These are phyloP conservation scores for Scomber scombrus DNA, from an alignment of 2,113 vertebrate species.

Conservation along the genomic window DNA sequence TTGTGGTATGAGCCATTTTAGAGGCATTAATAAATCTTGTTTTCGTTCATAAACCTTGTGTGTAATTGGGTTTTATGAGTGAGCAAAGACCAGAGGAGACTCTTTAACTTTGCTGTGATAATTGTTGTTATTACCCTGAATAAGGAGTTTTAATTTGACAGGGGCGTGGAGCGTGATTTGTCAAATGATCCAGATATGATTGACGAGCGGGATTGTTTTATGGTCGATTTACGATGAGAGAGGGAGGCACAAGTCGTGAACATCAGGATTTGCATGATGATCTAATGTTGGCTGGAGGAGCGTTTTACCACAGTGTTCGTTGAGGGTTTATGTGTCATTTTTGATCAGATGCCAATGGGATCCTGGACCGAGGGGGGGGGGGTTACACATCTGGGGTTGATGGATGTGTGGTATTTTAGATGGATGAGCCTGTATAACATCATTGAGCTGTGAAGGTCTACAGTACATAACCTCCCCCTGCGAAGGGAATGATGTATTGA, in stretches of 20 bases:
- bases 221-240: slow-evolving; percentile 43
- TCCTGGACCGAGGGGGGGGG: background rate
- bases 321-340: slow-evolving; percentile 14
- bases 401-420: slow-evolving; percentile 53
- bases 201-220: slow-evolving; percentile 21
- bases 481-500: slow-evolving; percentile 19
- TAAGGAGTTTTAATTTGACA: slow-evolving; percentile 21
- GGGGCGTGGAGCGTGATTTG: background rate
- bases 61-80: slow-evolving; percentile 15
- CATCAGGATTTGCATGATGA: slow-evolving; percentile 11
- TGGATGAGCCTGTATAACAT: slow-evolving; percentile 29
- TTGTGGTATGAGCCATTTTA: background rate
- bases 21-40: background rate
- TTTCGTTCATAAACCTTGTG: slow-evolving; percentile 8
- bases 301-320: background rate
- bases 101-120: background rate
- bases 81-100: slow-evolving; percentile 15
- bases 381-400: slow-evolving; percentile 7
- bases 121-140: background rate
- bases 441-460: slow-evolving; percentile 53
- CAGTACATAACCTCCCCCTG: too few relatives aligned
- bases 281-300: background rate
- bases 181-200: slow-evolving; percentile 47
- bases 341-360: slow-evolving; percentile 16
- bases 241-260: background rate